phyloP scores from a whole-genome alignment of 2,113 vertebrate genomes.

The Ceratotherium simum region DNA sequence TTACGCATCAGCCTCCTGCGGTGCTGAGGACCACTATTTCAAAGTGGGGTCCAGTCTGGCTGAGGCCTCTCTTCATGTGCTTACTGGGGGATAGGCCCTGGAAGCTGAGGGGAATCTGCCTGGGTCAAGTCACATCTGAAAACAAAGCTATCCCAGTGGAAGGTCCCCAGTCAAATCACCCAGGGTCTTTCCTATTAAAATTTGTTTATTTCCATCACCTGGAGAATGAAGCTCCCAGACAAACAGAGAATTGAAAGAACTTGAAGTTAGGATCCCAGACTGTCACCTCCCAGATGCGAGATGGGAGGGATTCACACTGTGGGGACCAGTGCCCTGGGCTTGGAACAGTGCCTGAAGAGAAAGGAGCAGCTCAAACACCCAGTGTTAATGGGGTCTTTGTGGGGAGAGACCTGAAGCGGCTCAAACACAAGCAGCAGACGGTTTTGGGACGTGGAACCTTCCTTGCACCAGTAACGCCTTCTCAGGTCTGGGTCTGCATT shows the following conservation, averaged over 20 bases:
- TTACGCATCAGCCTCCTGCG: rapidly evolving
- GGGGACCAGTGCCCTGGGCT: rapidly evolving
- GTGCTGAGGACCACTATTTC: neutral
- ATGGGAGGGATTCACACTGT: rapidly evolving
- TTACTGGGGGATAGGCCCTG: rapidly evolving
- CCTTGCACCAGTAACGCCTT: neutral
- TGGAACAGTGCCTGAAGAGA: neutral
- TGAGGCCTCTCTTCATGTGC: neutral
- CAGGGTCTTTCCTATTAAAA: neutral
- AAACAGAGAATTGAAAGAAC: neutral
- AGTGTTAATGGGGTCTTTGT: neutral
- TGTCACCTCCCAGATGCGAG: neutral
- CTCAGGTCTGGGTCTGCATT: neutral
- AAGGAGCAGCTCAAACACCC: neutral
- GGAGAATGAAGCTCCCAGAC: neutral
- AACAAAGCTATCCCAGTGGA: neutral
- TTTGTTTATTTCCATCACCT: too few relatives aligned
- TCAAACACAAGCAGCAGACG: too few relatives aligned
- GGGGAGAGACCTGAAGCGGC: neutral
- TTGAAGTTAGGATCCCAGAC: neutral
- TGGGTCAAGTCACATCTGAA: neutral
- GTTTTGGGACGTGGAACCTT: too few relatives aligned
- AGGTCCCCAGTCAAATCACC: neutral
- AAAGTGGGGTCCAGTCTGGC: neutral
- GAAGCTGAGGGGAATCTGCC: too few relatives aligned